A percentile compares a stretch with the other conserved stretches of the same genome.
phyloP scores from a whole-genome alignment of 2,797 vertebrate genomes.

The Thaleichthys pacificus region DNA sequence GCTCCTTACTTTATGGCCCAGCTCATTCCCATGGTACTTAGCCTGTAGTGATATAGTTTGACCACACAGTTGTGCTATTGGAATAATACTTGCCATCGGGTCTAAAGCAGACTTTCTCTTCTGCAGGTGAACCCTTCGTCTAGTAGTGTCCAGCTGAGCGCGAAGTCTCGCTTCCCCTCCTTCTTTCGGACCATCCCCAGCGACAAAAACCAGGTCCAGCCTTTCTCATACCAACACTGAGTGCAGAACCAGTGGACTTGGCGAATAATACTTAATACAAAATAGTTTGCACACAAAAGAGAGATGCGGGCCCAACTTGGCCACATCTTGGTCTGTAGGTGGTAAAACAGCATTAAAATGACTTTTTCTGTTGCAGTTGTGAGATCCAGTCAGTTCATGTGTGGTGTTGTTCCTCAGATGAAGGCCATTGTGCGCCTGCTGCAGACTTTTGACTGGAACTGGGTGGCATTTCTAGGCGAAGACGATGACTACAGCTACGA shows the following conservation, averaged over 20 bases:
- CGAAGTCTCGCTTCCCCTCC: slow-evolving; percentile 51
- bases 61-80: not conserved
- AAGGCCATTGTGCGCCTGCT: slow-evolving; percentile 61
- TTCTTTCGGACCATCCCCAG: slow-evolving; percentile 74
- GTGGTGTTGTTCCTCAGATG: slow-evolving; percentile 32
- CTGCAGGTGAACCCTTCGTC: slow-evolving; percentile 37
- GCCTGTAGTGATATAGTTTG: not conserved
- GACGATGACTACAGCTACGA: slow-evolving; percentile 52
- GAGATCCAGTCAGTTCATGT: not conserved
- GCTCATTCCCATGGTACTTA: slow-evolving; percentile 1
- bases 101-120: slow-evolving; percentile 1
- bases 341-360: no score
- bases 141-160: slow-evolving; percentile 34
- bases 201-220: slow-evolving; percentile 51
- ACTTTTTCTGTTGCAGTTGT: no score
- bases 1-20: slow-evolving; percentile 3
- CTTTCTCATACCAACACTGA: not conserved
- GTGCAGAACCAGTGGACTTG: not conserved
- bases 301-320: not conserved
- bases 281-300: not conserved
- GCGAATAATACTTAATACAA: not conserved
- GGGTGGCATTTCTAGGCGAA: slow-evolving; percentile 67
- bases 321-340: no score
- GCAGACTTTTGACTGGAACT: slow-evolving; percentile 67
- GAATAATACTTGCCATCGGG: not conserved